Evolutionary conservation across 2,888 invertebrate species (phyloP).

Genomic region (Leptura quadrifasciata): DNA sequence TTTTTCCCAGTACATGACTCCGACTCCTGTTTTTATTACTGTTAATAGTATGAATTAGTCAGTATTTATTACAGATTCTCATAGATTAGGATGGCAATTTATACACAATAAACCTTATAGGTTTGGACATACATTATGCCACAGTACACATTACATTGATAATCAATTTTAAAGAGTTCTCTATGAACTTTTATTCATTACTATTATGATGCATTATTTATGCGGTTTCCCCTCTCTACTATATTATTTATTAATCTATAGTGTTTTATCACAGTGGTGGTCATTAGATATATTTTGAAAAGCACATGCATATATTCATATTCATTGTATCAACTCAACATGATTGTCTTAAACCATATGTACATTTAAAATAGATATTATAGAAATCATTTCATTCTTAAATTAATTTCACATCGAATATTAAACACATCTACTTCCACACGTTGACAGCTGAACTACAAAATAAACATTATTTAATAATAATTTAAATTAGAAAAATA

Average conservation of each 20-base stretch:
- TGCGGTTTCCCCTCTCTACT: background rate
- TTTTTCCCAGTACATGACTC: too few species aligned
- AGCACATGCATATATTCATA: slow-evolving; percentile 8
- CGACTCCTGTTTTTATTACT: too few species aligned
- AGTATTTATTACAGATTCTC: too few species aligned
- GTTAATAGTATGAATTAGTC: too few species aligned
- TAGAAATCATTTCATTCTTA: slow-evolving; percentile 17
- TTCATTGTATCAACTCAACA: background rate
- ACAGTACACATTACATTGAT: too few species aligned
- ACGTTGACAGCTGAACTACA: slow-evolving; percentile 9
- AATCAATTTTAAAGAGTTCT: background rate
- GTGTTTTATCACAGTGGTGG: slow-evolving; percentile 1
- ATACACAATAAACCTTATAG: too few species aligned
- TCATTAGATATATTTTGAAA: slow-evolving; percentile 1
- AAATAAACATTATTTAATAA: slow-evolving; percentile 12
- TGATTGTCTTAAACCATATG: background rate
- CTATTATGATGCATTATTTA: background rate
- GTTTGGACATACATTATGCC: too few species aligned
- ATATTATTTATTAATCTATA: background rate
- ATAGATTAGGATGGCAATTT: too few species aligned
- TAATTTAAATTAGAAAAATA: background rate
- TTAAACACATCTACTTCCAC: background rate
- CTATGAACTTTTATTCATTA: background rate
- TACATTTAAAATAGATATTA: slow-evolving; percentile 23
- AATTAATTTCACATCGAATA: slow-evolving; percentile 8